Base-by-base conservation (phyloP, 2,113 vertebrate species). In the Cyanoderma ruficeps region DNA sequence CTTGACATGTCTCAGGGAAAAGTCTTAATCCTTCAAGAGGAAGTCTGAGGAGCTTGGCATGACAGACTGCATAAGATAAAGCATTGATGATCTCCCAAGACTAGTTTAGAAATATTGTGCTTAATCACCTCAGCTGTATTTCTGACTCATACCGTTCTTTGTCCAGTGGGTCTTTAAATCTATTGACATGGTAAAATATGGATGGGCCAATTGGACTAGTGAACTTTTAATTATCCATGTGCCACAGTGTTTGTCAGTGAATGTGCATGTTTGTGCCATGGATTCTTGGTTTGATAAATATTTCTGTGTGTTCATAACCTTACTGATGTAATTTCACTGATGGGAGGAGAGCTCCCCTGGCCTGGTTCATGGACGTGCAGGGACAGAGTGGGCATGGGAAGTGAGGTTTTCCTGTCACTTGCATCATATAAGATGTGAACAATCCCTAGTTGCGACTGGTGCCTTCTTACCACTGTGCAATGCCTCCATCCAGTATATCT, bases 11-110 rank as follows among this genome's bases (percentile, higher is more conserved):
- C 92, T 93, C 77, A 64, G 75, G 80, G 57, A 91, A 90, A 95
- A 95, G 84, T 87, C 96, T 94, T 96, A 93, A 95, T 96, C 67
- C 55, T 95, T 95, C 85, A 89, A 86, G 89, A 81, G 75, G 83
- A 90, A 94, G 55, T 75, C 78, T 89, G 92, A 92, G 89, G 88
- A 97, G 91, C 59, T 56, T 97, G 93, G 56, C 60, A 87, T 92
- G 94, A 92, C 74, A 92, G 77, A 89, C 24, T 78, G 55, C 74
- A 12, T 65, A 89, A 87, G 65, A 94, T 92, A 95, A 96, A 95
- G 39, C 57, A 64, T 64, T 90, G 95, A 87, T 1, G 39, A 87
- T 89, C 84, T 90, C 76, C 89, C 82, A 95, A 90, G 84, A 71
- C 72, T 80, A 1, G 67, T 93, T 94, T 87, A 80, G 87, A 93